Percentiles rank a stretch among this genome's conserved stretches.
These are phyloP conservation scores for Hipposideros armiger DNA, from an alignment of 2,113 vertebrate genomes.

Conservation along the genomic window DNA sequence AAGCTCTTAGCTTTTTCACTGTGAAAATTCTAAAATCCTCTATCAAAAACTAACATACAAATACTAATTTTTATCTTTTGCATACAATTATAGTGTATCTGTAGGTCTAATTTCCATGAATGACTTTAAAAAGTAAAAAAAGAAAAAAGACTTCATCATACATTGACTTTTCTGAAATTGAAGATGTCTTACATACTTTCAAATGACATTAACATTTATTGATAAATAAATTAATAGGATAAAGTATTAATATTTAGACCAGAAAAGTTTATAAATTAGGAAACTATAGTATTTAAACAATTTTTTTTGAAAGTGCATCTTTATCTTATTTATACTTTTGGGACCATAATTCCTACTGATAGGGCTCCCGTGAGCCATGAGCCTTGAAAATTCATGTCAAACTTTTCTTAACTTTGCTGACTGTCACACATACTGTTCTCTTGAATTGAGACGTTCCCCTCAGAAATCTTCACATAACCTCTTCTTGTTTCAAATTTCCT, in stretches of 20 bases:
- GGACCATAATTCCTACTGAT: background rate
- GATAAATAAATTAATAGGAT: background rate
- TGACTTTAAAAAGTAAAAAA: background rate
- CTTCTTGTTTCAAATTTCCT: background rate
- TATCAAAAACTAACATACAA: background rate
- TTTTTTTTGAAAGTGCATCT: background rate
- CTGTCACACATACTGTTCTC: background rate
- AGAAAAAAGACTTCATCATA: background rate
- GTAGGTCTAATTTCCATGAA: background rate
- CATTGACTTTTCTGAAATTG: background rate
- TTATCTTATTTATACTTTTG: background rate
- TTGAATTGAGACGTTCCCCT: background rate
- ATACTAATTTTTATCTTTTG: background rate
- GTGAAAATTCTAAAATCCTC: background rate
- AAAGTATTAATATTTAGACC: background rate
- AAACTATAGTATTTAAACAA: background rate
- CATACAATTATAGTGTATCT: background rate
- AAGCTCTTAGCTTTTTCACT: background rate
- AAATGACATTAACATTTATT: background rate
- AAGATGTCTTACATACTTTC: background rate
- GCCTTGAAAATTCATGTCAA: background rate
- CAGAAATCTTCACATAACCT: background rate
- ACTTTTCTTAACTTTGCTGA: background rate
- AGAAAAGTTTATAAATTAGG: background rate
- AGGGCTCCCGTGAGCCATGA: background rate